Evolutionary conservation across 2,113 vertebrate genomes (phyloP).

Genomic region (Capricornis sumatraensis): DNA sequence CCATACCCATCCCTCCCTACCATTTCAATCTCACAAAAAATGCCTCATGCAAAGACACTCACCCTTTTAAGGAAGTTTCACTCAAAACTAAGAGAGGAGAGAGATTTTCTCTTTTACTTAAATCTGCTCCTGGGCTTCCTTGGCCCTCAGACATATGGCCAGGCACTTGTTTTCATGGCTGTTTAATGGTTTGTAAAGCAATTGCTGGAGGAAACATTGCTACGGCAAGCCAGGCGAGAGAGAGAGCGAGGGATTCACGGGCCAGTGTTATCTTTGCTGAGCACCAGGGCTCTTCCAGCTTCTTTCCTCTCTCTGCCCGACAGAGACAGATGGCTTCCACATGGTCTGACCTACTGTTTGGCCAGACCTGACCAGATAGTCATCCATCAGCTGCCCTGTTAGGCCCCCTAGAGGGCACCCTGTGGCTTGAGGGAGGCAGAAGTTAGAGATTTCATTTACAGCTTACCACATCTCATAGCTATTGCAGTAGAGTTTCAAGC

Average conservation of each 20-base stretch:
- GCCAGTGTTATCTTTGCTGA: constrained; percentile 57
- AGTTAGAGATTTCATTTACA: constrained; percentile 32
- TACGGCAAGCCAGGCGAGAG: constrained; percentile 35
- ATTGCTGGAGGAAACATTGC: constrained; percentile 54
- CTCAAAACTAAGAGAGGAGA: neutral
- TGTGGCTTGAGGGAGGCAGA: constrained; percentile 1
- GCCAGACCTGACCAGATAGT: neutral
- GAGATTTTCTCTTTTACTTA: neutral
- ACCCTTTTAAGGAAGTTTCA: neutral
- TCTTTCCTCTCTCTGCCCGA: constrained; percentile 5
- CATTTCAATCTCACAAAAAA: neutral
- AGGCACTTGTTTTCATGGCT: constrained; percentile 43
- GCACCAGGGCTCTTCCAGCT: neutral
- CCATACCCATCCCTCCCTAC: neutral
- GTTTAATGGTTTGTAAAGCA: constrained; percentile 70
- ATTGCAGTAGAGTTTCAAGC: constrained; percentile 42
- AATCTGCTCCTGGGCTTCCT: constrained; percentile 32
- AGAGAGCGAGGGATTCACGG: neutral
- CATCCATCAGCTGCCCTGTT: constrained; percentile 48
- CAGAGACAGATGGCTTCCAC: constrained; percentile 64
- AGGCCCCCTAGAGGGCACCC: neutral
- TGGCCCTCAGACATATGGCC: constrained; percentile 60
- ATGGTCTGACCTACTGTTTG: constrained; percentile 58
- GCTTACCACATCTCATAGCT: neutral
- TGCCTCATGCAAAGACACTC: neutral